Evolutionary conservation across 2,888 invertebrate species (phyloP).

Genomic region (Amitus sp.): DNA sequence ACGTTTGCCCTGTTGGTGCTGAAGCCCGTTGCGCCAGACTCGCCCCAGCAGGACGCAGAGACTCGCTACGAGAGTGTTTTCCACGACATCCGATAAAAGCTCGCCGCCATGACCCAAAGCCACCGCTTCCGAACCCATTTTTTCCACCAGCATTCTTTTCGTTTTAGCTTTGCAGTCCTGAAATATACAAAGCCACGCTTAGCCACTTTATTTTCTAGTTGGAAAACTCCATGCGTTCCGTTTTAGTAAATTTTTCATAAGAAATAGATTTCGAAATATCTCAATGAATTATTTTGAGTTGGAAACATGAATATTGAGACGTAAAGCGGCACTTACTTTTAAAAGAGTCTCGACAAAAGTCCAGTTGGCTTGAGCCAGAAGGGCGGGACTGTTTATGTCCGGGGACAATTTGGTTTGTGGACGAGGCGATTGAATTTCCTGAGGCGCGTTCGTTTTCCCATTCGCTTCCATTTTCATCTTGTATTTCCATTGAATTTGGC

Average conservation of each 20-base stretch:
- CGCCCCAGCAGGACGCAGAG: conserved; percentile 96
- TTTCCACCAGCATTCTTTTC: conserved; percentile 98
- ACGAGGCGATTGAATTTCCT: conserved; percentile 62
- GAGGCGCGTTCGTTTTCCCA: conserved; percentile 55
- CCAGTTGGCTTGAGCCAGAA: conserved; percentile 96
- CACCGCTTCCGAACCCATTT: conserved; percentile 97
- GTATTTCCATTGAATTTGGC: conserved; percentile 64
- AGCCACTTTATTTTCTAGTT: neutral
- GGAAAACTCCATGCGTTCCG: too few species aligned
- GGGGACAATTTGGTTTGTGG: conserved; percentile 70
- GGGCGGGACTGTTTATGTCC: conserved; percentile 80
- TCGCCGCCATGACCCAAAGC: conserved; percentile 91
- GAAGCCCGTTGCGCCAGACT: conserved; percentile 97
- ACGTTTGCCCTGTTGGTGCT: conserved; percentile 96
- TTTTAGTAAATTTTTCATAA: conserved; percentile 6
- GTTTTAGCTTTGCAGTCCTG: conserved; percentile 94
- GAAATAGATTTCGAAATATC: neutral
- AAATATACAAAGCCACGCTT: conserved; percentile 1
- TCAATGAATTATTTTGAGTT: neutral
- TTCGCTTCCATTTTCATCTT: conserved; percentile 63
- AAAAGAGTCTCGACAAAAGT: conserved; percentile 97
- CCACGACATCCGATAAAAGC: conserved; percentile 82
- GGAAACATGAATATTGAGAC: neutral
- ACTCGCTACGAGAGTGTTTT: conserved; percentile 97
- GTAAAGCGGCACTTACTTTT: conserved; percentile 74